Conservation (phyloP, 2,888 invertebrate species). For the Drosophila anceps region DNA sequence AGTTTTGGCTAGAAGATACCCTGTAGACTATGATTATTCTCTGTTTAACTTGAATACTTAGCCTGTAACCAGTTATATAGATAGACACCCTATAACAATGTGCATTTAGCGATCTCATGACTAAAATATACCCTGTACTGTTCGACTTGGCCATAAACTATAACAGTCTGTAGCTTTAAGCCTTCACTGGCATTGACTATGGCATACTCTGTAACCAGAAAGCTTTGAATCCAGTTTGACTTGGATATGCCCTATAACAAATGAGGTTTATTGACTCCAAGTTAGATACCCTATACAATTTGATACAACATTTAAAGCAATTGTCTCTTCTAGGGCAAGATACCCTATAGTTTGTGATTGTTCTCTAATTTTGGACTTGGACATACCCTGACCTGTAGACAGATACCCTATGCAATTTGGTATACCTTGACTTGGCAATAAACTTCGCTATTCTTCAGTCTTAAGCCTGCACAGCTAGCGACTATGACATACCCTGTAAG, state of each 20-base stretch:
- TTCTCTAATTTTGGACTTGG: too few relatives aligned
- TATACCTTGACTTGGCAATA: too few relatives aligned
- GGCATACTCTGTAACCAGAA: background rate
- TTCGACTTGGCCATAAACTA: background rate
- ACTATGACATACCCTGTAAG: too few relatives aligned
- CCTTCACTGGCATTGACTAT: background rate
- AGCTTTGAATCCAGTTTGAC: background rate
- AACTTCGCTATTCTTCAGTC: too few relatives aligned
- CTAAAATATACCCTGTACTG: background rate
- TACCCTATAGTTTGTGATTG: too few relatives aligned
- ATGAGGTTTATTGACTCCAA: background rate
- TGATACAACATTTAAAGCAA: too few relatives aligned
- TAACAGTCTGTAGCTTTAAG: background rate
- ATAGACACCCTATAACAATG: too few relatives aligned
- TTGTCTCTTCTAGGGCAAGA: too few relatives aligned
- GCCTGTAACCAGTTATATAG: too few relatives aligned
- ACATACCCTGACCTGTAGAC: too few relatives aligned
- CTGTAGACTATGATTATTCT: background rate
- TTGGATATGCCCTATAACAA: background rate
- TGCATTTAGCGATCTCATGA: background rate
- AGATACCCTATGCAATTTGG: too few relatives aligned
- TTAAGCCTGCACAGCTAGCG: background rate
- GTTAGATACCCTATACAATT: background rate
- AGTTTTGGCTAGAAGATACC: background rate
- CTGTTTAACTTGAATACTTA: background rate